Conservation (phyloP, 1,140 invertebrate genomes). For the Zaprionus nigranus region DNA sequence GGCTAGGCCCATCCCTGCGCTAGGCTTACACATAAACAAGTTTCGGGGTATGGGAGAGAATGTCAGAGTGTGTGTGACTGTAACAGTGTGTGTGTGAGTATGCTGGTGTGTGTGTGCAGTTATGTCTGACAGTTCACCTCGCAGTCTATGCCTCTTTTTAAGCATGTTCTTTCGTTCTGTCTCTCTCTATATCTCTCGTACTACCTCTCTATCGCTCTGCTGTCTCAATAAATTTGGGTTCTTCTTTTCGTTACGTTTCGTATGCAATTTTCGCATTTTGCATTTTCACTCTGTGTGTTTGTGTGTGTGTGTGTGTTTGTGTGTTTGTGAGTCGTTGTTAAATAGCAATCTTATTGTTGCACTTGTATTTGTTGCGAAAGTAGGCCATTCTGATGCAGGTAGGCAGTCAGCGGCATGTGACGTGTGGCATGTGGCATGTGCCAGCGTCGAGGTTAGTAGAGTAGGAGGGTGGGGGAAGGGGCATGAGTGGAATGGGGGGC, state of each 20-base stretch:
- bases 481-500: no score
- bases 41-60: neutral
- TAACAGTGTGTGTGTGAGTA: neutral
- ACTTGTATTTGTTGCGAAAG: constrained; percentile 78
- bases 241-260: constrained; percentile 67
- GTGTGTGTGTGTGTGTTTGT: neutral
- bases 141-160: constrained; percentile 18
- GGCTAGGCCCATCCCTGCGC: neutral
- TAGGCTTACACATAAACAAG: constrained; percentile 31
- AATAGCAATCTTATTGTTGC: constrained; percentile 65
- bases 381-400: constrained; percentile 78
- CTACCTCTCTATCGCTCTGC: constrained; percentile 34
- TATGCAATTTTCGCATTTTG: constrained; percentile 76
- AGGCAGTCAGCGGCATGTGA: constrained; percentile 36
- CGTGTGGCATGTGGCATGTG: constrained; percentile 15
- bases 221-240: constrained; percentile 69
- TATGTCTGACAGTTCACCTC: constrained; percentile 36
- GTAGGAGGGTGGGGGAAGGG: neutral
- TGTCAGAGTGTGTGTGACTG: constrained; percentile 5
- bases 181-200: constrained; percentile 1
- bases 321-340: constrained; percentile 50
- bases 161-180: neutral
- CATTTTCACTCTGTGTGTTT: constrained; percentile 39
- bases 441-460: neutral
- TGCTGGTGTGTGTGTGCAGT: constrained; percentile 24